A percentile compares a stretch with the other conserved stretches of the same genome.
phyloP scores from a whole-genome alignment of 2,113 vertebrate genomes.

The Odobenus rosmarus region DNA sequence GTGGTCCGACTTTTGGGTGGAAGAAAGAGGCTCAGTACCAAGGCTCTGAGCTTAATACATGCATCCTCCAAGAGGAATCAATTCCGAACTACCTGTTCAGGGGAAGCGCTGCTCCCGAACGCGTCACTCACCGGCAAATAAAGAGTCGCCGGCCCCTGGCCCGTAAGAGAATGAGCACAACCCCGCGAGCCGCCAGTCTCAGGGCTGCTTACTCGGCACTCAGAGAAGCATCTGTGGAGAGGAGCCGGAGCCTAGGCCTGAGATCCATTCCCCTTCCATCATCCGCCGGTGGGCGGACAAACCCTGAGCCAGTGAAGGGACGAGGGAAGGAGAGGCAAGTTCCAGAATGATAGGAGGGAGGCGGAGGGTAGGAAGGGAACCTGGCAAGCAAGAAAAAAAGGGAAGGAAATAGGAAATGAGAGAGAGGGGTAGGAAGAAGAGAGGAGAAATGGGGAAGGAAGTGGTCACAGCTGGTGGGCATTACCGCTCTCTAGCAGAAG shows the following conservation, averaged over 20 bases:
- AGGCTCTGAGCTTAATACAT: background rate
- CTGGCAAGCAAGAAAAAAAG: rapidly evolving
- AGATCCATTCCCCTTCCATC: background rate
- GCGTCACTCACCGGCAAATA: background rate
- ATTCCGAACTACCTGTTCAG: background rate
- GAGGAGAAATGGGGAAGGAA: rapidly evolving
- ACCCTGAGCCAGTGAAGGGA: too few relatives aligned
- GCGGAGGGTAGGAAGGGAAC: background rate
- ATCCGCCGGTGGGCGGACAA: background rate
- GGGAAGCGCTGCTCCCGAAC: background rate
- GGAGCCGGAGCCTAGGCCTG: background rate
- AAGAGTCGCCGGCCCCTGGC: background rate
- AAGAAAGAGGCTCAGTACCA: background rate
- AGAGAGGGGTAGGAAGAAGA: rapidly evolving
- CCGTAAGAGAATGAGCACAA: background rate
- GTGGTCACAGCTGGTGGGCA: background rate
- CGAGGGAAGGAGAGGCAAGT: background rate
- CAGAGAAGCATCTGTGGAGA: background rate
- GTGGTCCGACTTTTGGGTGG: background rate
- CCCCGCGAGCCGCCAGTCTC: background rate
- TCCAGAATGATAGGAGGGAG: background rate
- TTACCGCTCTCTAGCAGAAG: constrained; percentile 29
- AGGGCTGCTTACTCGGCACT: background rate
- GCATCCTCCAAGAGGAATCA: background rate
- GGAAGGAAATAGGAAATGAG: rapidly evolving